Conservation (phyloP, 2,113 vertebrate genomes). For the Fulmarus glacialis region DNA sequence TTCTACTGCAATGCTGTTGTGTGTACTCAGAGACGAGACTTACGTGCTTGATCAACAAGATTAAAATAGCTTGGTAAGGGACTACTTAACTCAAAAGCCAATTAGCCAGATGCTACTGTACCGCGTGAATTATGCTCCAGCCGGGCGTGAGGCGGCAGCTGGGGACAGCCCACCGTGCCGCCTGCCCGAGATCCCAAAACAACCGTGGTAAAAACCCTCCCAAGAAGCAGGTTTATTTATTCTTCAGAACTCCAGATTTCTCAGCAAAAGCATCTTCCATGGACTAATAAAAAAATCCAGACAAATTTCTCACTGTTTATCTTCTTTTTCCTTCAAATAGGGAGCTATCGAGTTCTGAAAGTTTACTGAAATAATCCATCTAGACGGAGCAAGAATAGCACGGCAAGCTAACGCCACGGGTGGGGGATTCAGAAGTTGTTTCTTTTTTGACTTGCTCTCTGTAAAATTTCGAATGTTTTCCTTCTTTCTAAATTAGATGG, state of each 20-base stretch:
- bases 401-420: fast-evolving
- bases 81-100: constrained; percentile 47
- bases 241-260: neutral
- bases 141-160: neutral
- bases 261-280: neutral
- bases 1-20: neutral
- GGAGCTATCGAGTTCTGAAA: neutral
- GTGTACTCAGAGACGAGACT: neutral
- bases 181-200: neutral
- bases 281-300: neutral
- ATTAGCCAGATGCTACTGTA: constrained; percentile 39
- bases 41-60: constrained; percentile 3
- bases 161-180: neutral
- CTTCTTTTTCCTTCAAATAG: neutral
- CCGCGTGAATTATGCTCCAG: neutral
- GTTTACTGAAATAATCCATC: neutral
- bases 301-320: neutral
- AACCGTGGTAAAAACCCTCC: neutral
- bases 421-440: neutral
- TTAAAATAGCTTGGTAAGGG: constrained; percentile 30
- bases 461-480: neutral
- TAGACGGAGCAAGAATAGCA: neutral
- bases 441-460: neutral
- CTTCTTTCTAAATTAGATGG: too few relatives aligned
- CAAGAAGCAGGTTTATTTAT: neutral